Evolutionary conservation across 1,140 invertebrate genomes (phyloP).

Genomic region (Saccostrea echinata): DNA sequence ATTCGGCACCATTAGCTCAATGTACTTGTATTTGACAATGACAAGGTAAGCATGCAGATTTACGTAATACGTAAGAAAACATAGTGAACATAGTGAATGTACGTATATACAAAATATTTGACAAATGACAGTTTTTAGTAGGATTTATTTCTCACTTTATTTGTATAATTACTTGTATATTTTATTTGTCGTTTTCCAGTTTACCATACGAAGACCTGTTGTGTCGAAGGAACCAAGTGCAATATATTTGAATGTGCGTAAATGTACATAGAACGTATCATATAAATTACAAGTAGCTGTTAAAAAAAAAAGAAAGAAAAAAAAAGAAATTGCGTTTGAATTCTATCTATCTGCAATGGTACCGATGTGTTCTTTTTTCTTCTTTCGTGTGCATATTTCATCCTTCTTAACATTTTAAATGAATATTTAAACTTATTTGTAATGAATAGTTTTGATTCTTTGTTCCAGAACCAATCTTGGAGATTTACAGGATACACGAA

Average conservation of each 20-base stretch:
- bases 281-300: not conserved
- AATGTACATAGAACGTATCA: not conserved
- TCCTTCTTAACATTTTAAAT: not conserved
- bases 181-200: not conserved
- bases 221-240: conserved; percentile 22
- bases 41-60: too few species aligned
- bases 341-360: not conserved
- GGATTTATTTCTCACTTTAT: not conserved
- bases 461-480: not conserved
- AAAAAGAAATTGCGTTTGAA: not conserved
- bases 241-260: not conserved
- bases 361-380: not conserved
- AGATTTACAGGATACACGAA: not conserved
- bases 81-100: too few species aligned
- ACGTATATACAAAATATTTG: too few species aligned
- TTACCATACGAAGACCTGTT: not conserved
- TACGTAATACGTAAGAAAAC: too few species aligned
- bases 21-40: too few species aligned
- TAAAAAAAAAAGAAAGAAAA: too few species aligned
- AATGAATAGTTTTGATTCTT: not conserved
- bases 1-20: too few species aligned
- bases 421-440: not conserved
- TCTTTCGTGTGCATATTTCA: not conserved
- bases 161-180: not conserved
- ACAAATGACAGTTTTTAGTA: too few species aligned